Conservation (phyloP, 2,797 vertebrate species). For the Adrianichthys oophorus region DNA sequence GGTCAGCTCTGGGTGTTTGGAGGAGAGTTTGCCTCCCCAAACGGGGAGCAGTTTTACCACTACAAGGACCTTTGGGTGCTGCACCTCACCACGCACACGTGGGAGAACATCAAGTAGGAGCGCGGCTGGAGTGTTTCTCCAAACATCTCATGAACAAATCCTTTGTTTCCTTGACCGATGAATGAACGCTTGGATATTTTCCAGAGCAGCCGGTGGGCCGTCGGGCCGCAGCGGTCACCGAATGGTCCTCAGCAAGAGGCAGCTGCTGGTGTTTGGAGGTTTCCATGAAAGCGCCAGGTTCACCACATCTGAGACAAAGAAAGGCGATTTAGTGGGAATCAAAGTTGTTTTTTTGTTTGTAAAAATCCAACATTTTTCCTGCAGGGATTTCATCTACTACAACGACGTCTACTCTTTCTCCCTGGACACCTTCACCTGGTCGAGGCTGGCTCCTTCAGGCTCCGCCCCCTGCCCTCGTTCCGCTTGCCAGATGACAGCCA, state of each 20-base stretch:
- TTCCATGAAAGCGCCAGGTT: conserved; percentile 92
- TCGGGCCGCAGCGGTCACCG: conserved; percentile 93
- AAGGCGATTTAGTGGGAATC: too few species aligned
- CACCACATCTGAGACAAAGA: neutral
- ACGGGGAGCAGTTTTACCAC: conserved; percentile 95
- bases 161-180: too few species aligned
- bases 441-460: conserved; percentile 81
- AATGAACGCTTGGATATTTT: neutral
- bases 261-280: conserved; percentile 92
- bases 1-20: conserved; percentile 98
- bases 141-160: too few species aligned
- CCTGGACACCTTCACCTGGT: conserved; percentile 90
- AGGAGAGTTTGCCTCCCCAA: conserved; percentile 94
- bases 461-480: conserved; percentile 84
- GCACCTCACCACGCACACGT: conserved; percentile 87
- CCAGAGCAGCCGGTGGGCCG: conserved; percentile 87
- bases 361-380: neutral
- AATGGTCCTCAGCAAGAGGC: conserved; percentile 89
- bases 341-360: too few species aligned
- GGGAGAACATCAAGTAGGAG: conserved; percentile 94
- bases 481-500: conserved; percentile 87
- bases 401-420: conserved; percentile 89
- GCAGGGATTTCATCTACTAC: conserved; percentile 96
- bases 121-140: too few species aligned
- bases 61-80: conserved; percentile 98